Base-by-base conservation (phyloP, 2,797 vertebrate genomes). In the Amazonetta brasiliensis region DNA sequence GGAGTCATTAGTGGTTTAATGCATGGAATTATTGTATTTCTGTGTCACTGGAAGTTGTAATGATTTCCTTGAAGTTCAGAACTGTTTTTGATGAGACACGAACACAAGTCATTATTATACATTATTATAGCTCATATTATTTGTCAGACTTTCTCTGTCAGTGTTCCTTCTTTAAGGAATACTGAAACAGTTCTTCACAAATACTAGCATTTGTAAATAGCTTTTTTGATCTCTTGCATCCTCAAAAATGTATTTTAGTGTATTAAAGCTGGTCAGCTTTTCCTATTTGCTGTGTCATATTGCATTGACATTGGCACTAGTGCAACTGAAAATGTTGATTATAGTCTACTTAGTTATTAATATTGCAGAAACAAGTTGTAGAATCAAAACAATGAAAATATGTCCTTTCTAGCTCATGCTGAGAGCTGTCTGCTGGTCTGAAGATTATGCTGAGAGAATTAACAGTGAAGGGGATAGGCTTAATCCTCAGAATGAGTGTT, bases 1-100 rank as follows among this genome's bases (percentile, higher is more conserved):
- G 25, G 55, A 67, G 16, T 73, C 30, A 77, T 88, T 88, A 67
- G 77, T 75, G 33, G 33, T 73, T 80, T 72, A 37, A 76, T 31
- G 11, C 31, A 64, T 39, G 39, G 39, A 71, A 90, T 52, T 72
- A 19, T 0, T 69, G 17, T 67, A 33, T 86, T 95, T 81, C 55
- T 77, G 17, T 84, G 35, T 23, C 84, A 54, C 39, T 89, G 56
- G 33, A 81, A 78, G 21, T 66, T 21, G 17, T 62, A 44, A 87
- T 83, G 25, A 62, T 74, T 94, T 86, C 84, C 44, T 43, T 81
- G 35, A 87, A 69, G n/a, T 63, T 50, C 30, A 85, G 62, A 84
- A 81, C 21, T 39, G 11, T 7, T 91, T 91, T 68, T 73, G 21
- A 58, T n/a, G 26, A 88, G 78, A 90, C 0, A 9, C 1, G 4